A percentile compares a stretch with the other conserved stretches of the same genome.
phyloP scores from a whole-genome alignment of 2,888 invertebrate genomes.

The Toxonevra muliebris region DNA sequence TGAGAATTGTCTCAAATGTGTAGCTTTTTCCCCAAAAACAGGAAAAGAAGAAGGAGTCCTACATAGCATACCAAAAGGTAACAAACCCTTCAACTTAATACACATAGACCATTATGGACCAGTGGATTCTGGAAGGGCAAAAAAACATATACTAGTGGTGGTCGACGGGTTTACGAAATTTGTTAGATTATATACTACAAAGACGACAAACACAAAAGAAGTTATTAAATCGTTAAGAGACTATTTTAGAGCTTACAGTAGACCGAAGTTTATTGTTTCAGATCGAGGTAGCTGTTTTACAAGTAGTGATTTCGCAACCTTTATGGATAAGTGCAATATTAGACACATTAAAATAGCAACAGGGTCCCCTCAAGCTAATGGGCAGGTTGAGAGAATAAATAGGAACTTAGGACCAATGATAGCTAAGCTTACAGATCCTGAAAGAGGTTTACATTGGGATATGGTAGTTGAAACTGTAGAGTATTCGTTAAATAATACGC shows the following conservation, averaged over 20 bases:
- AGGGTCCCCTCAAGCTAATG: slow-evolving; percentile 38
- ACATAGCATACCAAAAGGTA: slow-evolving; percentile 7
- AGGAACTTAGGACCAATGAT: slow-evolving; percentile 34
- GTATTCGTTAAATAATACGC: slow-evolving; percentile 25
- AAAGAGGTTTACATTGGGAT: slow-evolving; percentile 25
- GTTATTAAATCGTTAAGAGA: slow-evolving; percentile 37
- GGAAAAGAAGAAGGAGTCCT: slow-evolving; percentile 23
- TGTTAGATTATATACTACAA: slow-evolving; percentile 28
- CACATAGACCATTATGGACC: slow-evolving; percentile 31
- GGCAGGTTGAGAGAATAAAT: slow-evolving; percentile 40
- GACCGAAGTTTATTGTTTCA: slow-evolving; percentile 31
- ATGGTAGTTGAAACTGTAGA: slow-evolving; percentile 21
- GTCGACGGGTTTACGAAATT: slow-evolving; percentile 32
- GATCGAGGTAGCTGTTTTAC: slow-evolving; percentile 41
- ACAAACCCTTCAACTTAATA: slow-evolving; percentile 19
- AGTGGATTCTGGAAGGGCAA: slow-evolving; percentile 12
- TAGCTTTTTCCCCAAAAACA: slow-evolving; percentile 19
- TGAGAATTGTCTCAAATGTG: slow-evolving; percentile 29
- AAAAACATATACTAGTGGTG: slow-evolving; percentile 28
- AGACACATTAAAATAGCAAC: slow-evolving; percentile 35
- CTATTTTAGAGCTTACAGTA: slow-evolving; percentile 36
- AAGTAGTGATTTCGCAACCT: slow-evolving; percentile 34
- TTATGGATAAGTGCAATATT: slow-evolving; percentile 26
- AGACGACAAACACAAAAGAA: slow-evolving; percentile 28
- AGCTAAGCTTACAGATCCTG: slow-evolving; percentile 27